Evolutionary conservation across 1,140 invertebrate species (phyloP).

Genomic region (Drosophila kikkawai): DNA sequence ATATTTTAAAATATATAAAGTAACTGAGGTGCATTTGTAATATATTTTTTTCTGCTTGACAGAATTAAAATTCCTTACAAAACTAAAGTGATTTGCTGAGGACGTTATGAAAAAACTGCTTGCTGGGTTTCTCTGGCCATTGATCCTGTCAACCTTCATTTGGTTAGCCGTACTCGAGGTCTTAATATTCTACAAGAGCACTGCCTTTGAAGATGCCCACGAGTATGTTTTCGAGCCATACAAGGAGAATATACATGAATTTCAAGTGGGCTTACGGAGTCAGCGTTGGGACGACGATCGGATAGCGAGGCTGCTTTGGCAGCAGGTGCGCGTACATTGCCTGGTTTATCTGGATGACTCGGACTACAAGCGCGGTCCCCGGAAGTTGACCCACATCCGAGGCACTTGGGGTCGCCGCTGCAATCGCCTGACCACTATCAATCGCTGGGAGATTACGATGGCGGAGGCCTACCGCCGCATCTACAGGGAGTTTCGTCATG

Average conservation of each 20-base stretch:
- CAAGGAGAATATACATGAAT: constrained; percentile 18
- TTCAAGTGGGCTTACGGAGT: constrained; percentile 26
- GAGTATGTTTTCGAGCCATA: constrained; percentile 38
- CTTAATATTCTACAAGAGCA: constrained; percentile 14
- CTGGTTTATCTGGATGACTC: constrained; percentile 81
- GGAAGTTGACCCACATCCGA: constrained; percentile 94
- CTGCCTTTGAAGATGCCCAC: neutral
- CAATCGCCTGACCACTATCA: constrained; percentile 94
- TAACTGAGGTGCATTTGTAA: neutral
- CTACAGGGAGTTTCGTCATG: constrained; percentile 90
- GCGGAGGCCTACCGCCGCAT: constrained; percentile 89
- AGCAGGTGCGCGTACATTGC: constrained; percentile 92
- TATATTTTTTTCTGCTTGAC: neutral
- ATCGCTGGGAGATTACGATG: constrained; percentile 88
- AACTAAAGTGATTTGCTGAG: neutral
- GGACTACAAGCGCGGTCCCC: constrained; percentile 84
- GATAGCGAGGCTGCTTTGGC: constrained; percentile 91
- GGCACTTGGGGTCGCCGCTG: constrained; percentile 97
- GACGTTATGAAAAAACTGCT: neutral
- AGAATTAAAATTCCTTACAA: neutral
- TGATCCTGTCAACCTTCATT: constrained; percentile 1
- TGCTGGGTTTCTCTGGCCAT: neutral
- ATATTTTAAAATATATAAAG: neutral
- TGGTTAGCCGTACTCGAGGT: constrained; percentile 18
- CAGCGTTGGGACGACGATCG: constrained; percentile 35